Conservation (phyloP, 2,113 vertebrate species). For the Agapornis roseicollis region DNA sequence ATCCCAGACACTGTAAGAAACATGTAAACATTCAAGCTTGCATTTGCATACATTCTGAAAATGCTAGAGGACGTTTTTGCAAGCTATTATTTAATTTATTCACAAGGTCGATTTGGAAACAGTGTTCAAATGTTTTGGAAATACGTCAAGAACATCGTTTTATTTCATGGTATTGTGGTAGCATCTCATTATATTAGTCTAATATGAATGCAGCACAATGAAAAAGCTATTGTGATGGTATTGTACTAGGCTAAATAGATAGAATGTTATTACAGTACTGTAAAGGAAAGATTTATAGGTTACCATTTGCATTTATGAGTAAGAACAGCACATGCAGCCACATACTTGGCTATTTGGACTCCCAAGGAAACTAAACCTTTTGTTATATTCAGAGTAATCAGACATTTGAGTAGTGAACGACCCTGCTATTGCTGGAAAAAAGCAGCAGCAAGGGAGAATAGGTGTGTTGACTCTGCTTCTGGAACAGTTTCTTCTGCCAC, state of each 20-base stretch:
- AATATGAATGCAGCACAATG: conserved; percentile 56
- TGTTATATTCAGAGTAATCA: conserved; percentile 48
- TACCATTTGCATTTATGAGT: conserved; percentile 51
- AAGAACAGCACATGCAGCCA: conserved; percentile 31
- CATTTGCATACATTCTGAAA: conserved; percentile 66
- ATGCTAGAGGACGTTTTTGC: conserved; percentile 64
- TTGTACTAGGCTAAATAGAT: conserved; percentile 51
- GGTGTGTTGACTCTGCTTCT: conserved; percentile 11
- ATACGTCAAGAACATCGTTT: conserved; percentile 58
- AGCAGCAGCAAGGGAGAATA: conserved; percentile 16
- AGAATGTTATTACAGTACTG: conserved; percentile 45
- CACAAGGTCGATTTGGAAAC: conserved; percentile 69
- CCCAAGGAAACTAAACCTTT: conserved; percentile 31
- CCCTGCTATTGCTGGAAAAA: conserved; percentile 3
- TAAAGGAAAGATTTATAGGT: conserved; percentile 53
- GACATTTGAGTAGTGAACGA: conserved; percentile 40
- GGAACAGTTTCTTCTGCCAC: background rate
- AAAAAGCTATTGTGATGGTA: conserved; percentile 61
- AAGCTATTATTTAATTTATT: conserved; percentile 64
- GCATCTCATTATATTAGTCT: conserved; percentile 54
- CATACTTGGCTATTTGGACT: conserved; percentile 34
- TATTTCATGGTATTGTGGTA: conserved; percentile 53
- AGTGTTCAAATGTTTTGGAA: conserved; percentile 64
- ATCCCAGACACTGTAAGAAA: conserved; percentile 69
- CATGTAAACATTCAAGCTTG: conserved; percentile 66